These are phyloP conservation scores for Adoxophyes honmai DNA, from an alignment of 1,140 invertebrate genomes.

Conservation along the genomic window DNA sequence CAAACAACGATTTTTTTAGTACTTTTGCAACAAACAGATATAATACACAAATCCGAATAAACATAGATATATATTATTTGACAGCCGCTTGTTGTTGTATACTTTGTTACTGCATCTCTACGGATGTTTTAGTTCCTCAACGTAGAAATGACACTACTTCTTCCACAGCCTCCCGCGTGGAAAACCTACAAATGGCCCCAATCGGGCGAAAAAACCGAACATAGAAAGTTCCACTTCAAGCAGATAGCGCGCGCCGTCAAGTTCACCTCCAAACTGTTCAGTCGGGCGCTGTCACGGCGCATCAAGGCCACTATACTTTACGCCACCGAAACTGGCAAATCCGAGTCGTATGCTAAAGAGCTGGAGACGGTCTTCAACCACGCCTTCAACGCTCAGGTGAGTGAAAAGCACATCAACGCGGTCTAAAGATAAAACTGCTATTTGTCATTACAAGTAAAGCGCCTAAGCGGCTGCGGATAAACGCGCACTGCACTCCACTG, in stretches of 20 bases:
- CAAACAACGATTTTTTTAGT: too few relatives aligned
- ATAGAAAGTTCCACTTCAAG: constrained; percentile 96
- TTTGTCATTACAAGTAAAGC: too few relatives aligned
- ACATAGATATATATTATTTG: too few relatives aligned
- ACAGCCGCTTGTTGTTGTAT: too few relatives aligned
- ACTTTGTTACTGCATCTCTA: too few relatives aligned
- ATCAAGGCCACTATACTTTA: constrained; percentile 97
- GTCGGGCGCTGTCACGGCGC: constrained; percentile 92
- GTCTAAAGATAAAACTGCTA: too few relatives aligned
- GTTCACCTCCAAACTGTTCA: constrained; percentile 97
- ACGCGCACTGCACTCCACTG: too few relatives aligned
- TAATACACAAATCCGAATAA: too few relatives aligned
- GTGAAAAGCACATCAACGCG: constrained; percentile 16
- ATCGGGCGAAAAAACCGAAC: constrained; percentile 82
- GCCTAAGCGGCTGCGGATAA: too few relatives aligned
- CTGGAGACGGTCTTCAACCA: constrained; percentile 93
- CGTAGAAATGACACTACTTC: not conserved
- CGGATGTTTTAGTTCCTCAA: not conserved
- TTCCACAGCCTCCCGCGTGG: constrained; percentile 87
- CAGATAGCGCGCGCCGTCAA: constrained; percentile 98
- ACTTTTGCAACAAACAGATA: too few relatives aligned
- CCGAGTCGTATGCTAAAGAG: constrained; percentile 95
- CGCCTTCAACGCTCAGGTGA: constrained; percentile 95
- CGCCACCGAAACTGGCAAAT: constrained; percentile 97
- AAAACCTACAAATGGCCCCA: constrained; percentile 92